Percentiles rank a stretch among this genome's conserved stretches.
Evolutionary conservation across 1,140 invertebrate species (phyloP).

Genomic region (Oedothorax gibbosus): DNA sequence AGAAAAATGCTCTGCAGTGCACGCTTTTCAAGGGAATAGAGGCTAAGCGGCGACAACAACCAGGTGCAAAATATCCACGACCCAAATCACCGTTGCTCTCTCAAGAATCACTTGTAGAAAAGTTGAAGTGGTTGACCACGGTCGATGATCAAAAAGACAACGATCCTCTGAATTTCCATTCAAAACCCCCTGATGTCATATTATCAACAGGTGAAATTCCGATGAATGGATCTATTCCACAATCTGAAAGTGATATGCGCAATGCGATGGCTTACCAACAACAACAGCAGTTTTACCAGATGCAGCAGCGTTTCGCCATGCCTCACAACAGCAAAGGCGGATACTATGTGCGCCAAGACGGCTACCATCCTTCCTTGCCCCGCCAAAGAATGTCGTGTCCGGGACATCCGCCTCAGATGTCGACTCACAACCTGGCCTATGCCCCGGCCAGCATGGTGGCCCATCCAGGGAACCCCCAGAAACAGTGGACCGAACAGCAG

Average conservation of each 20-base stretch:
- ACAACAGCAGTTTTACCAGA: constrained; percentile 1
- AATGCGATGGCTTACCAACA: constrained; percentile 11
- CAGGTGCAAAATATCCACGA: constrained; percentile 37
- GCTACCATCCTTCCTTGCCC: constrained; percentile 45
- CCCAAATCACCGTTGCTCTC: constrained; percentile 54
- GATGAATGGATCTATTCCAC: constrained; percentile 35
- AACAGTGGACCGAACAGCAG: constrained; percentile 24
- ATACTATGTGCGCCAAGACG: constrained; percentile 42
- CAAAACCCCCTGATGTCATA: constrained; percentile 53
- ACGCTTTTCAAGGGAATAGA: constrained; percentile 74
- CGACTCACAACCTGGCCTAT: constrained; percentile 10
- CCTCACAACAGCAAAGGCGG: constrained; percentile 28
- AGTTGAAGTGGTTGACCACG: constrained; percentile 58
- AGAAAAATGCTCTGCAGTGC: constrained; percentile 78
- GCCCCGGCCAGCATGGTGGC: constrained; percentile 20
- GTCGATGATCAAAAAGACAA: constrained; percentile 41
- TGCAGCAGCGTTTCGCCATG: constrained; percentile 15
- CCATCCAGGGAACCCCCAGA: background rate
- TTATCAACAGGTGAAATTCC: constrained; percentile 48
- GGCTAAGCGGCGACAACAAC: constrained; percentile 37
- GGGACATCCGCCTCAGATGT: constrained; percentile 12
- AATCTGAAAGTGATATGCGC: constrained; percentile 40
- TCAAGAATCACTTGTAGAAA: constrained; percentile 54
- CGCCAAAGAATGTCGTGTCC: constrained; percentile 30
- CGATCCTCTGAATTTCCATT: constrained; percentile 24